These are phyloP conservation scores for Oreochromis tanganicae DNA, from an alignment of 2,113 vertebrate species.

Conservation along the genomic window DNA sequence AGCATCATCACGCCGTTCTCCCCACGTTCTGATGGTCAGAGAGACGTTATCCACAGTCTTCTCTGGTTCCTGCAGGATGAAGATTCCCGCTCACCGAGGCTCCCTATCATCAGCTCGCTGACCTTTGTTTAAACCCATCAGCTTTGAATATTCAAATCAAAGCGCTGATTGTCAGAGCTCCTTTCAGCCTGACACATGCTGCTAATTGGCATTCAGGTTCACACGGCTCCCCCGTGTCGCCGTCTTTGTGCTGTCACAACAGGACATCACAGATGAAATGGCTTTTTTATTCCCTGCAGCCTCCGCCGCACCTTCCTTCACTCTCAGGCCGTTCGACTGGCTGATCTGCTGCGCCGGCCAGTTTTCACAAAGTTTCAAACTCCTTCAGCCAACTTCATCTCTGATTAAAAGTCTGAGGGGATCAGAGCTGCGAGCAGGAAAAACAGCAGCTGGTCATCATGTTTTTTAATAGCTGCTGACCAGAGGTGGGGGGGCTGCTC, in stretches of 20 bases:
- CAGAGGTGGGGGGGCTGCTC: not conserved
- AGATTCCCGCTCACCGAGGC: not conserved
- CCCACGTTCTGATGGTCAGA: not conserved
- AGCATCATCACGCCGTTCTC: not conserved
- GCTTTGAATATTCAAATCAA: not conserved
- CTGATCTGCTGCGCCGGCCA: not conserved
- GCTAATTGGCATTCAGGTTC: slow-evolving; percentile 19
- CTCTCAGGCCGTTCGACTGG: not conserved
- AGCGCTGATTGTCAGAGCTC: not conserved
- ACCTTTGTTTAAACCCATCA: not conserved
- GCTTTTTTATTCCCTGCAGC: not conserved
- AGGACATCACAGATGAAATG: not conserved
- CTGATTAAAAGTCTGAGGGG: not conserved
- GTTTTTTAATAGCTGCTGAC: not conserved
- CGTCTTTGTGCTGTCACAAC: not conserved
- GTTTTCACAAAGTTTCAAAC: not conserved
- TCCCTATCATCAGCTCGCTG: not conserved
- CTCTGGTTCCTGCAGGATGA: not conserved
- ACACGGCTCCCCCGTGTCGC: not conserved
- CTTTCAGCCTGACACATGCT: not conserved
- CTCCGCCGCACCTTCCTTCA: not conserved
- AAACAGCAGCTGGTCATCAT: not conserved
- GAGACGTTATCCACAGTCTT: not conserved
- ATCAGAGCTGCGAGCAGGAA: not conserved
- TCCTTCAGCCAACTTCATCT: not conserved